Evolutionary conservation across 2,113 vertebrate genomes (phyloP).

Genomic region (Pithys albifrons): DNA sequence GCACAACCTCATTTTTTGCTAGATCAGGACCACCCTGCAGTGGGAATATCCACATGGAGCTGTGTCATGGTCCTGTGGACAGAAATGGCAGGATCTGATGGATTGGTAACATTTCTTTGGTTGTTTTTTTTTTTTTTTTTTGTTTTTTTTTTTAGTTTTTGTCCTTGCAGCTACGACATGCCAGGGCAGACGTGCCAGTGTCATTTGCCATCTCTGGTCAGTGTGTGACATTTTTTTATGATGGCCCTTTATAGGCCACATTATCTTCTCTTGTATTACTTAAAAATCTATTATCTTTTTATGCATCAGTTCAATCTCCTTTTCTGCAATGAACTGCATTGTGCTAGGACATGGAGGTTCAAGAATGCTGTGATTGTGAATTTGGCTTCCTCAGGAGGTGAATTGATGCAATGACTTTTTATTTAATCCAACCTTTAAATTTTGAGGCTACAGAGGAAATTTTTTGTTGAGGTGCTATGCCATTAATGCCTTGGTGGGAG

Average conservation of each 20-base stretch:
- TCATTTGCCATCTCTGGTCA: slow-evolving; percentile 3
- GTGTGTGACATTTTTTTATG: slow-evolving; percentile 29
- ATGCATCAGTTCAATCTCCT: slow-evolving; percentile 37
- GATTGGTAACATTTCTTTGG: background rate
- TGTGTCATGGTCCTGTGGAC: accelerated
- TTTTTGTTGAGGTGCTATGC: background rate
- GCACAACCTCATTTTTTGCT: background rate
- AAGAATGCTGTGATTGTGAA: background rate
- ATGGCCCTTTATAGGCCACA: slow-evolving; percentile 18
- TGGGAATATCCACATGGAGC: background rate
- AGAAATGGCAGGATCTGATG: background rate
- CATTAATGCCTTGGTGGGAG: background rate
- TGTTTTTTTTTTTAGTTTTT: background rate
- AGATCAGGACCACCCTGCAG: background rate
- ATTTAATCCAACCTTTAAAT: slow-evolving; percentile 19
- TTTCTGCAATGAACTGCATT: background rate
- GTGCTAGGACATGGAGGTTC: background rate
- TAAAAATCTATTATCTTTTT: slow-evolving; percentile 47
- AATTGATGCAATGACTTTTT: background rate
- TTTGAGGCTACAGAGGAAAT: background rate
- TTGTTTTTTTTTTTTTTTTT: background rate
- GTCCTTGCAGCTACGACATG: background rate
- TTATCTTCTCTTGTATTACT: slow-evolving; percentile 44
- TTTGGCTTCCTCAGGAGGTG: slow-evolving; percentile 18
- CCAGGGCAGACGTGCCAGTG: background rate